These are phyloP conservation scores for Trissolcus brochymenae DNA, from an alignment of 2,888 invertebrate species.

Conservation along the genomic window DNA sequence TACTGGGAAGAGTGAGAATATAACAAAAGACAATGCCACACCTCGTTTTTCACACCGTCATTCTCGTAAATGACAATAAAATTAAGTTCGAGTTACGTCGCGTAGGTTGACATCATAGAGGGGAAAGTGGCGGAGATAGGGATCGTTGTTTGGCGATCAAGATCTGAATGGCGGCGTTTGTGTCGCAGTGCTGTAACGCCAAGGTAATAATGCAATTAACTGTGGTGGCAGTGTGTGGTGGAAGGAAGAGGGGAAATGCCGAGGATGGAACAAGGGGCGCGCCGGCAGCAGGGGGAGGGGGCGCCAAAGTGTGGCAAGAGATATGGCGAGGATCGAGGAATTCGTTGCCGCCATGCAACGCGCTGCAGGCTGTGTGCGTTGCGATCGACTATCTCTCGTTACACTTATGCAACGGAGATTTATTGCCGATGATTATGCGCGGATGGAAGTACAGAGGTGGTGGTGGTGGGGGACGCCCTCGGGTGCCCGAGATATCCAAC, in stretches of 20 bases:
- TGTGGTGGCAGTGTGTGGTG: conserved; percentile 31
- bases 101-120: conserved; percentile 26
- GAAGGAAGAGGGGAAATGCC: conserved; percentile 49
- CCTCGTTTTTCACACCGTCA: conserved; percentile 17
- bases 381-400: conserved; percentile 76
- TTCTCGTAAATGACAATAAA: conserved; percentile 39
- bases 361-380: conserved; percentile 72
- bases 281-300: conserved; percentile 27
- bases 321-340: conserved; percentile 57
- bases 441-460: conserved; percentile 60
- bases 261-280: conserved; percentile 41
- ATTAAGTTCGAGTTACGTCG: conserved; percentile 41
- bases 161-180: conserved; percentile 51
- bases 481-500: conserved; percentile 64
- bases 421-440: conserved; percentile 70
- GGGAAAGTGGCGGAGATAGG: conserved; percentile 50
- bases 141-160: conserved; percentile 51
- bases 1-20: not conserved
- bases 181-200: conserved; percentile 52
- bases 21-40: conserved; percentile 13
- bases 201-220: conserved; percentile 56
- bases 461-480: conserved; percentile 63
- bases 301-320: conserved; percentile 55
- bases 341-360: conserved; percentile 56
- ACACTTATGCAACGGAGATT: conserved; percentile 77